Evolutionary conservation across 1,140 invertebrate genomes (phyloP).

Genomic region (Scylla paramamosain): DNA sequence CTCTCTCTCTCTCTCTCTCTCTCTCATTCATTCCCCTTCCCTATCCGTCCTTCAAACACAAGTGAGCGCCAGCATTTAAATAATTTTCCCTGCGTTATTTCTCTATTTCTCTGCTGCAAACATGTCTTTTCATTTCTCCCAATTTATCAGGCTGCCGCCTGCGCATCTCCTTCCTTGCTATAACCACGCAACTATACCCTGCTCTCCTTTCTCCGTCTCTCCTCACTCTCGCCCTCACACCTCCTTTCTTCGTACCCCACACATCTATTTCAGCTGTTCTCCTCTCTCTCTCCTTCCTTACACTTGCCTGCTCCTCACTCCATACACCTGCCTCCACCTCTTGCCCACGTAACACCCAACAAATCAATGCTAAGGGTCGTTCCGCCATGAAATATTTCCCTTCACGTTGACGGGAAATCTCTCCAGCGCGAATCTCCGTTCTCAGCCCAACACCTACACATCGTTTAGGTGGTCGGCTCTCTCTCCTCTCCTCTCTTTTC

Average conservation of each 20-base stretch:
- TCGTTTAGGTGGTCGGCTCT: neutral
- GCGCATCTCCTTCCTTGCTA: no score
- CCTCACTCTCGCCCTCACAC: neutral
- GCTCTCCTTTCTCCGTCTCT: neutral
- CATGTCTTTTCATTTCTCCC: no score
- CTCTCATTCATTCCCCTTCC: neutral
- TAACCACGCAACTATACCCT: no score
- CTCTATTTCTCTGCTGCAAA: no score
- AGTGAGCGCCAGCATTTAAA: no score
- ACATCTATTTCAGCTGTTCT: no score
- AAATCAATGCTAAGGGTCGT: constrained; percentile 2
- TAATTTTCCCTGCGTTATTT: no score
- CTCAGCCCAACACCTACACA: neutral
- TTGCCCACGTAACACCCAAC: neutral
- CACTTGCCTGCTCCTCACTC: neutral
- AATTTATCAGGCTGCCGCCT: no score
- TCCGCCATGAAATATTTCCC: neutral
- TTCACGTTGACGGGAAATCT: neutral
- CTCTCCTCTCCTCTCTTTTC: neutral
- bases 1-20: neutral
- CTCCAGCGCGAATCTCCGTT: neutral
- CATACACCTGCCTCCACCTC: neutral
- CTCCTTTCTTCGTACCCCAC: neutral
- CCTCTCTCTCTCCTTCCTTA: neutral
- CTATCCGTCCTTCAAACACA: no score